Percentiles rank a stretch among this genome's conserved stretches.
phyloP scores from a whole-genome alignment of 2,797 vertebrate genomes.

The Poeciliopsis infans region DNA sequence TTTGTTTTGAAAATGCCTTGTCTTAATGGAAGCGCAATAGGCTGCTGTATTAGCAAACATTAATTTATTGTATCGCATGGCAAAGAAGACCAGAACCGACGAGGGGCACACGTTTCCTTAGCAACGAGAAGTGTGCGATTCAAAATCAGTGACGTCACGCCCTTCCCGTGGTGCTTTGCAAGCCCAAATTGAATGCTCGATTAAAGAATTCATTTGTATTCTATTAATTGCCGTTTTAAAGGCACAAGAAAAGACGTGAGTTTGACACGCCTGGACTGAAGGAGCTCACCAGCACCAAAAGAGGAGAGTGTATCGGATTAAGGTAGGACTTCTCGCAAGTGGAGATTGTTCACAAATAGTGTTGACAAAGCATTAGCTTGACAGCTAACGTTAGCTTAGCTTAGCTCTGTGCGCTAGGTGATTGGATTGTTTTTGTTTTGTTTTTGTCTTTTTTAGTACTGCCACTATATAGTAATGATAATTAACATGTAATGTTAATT shows the following conservation, averaged over 20 bases:
- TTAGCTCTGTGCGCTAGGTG: slow-evolving; percentile 3
- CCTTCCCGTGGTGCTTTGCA: slow-evolving; percentile 76
- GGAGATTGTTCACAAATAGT: slow-evolving; percentile 58
- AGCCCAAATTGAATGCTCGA: slow-evolving; percentile 57
- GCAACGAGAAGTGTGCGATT: slow-evolving; percentile 73
- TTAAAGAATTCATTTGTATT: slow-evolving; percentile 62
- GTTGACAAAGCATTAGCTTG: slow-evolving; percentile 64
- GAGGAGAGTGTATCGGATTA: slow-evolving; percentile 13
- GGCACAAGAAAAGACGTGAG: not conserved
- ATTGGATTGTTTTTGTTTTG: not conserved
- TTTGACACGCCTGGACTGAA: not conserved
- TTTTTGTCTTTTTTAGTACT: not conserved
- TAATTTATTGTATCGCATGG: not conserved
- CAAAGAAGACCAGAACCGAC: not conserved
- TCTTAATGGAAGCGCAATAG: not conserved
- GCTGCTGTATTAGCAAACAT: not conserved
- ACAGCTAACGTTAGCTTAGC: slow-evolving; percentile 53
- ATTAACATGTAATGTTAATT: not conserved
- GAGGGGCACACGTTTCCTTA: slow-evolving; percentile 60
- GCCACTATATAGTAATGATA: not conserved
- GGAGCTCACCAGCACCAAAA: not conserved
- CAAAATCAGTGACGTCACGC: slow-evolving; percentile 73
- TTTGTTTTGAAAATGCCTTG: not conserved
- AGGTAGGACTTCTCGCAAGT: slow-evolving; percentile 42
- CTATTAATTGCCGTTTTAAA: slow-evolving; percentile 30